Percentiles rank a stretch among this genome's conserved stretches.
Evolutionary conservation across 2,113 vertebrate species (phyloP).

Genomic region (Seriola dumerili): DNA sequence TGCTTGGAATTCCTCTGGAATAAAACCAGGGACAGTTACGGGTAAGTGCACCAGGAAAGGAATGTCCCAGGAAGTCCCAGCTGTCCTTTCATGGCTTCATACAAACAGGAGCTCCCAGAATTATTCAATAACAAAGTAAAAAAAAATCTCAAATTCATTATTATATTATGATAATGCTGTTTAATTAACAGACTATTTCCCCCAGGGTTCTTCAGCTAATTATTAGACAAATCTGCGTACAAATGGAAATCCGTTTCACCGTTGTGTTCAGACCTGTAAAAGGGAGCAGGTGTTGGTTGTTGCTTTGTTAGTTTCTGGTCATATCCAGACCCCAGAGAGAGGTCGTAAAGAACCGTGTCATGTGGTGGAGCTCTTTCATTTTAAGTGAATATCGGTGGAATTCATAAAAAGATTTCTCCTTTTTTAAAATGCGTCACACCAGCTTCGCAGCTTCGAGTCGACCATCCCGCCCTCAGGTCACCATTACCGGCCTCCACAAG

Average conservation of each 20-base stretch:
- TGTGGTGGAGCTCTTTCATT: neutral
- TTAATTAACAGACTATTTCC: neutral
- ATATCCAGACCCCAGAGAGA: too few relatives aligned
- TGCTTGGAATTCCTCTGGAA: slow-evolving; percentile 59
- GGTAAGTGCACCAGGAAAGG: neutral
- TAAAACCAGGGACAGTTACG: slow-evolving; percentile 13
- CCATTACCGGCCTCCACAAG: neutral
- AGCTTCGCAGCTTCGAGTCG: too few relatives aligned
- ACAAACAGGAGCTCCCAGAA: neutral
- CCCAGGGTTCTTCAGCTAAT: too few relatives aligned
- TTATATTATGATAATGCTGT: neutral
- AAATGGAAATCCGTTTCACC: neutral
- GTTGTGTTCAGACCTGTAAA: neutral
- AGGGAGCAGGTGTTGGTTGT: neutral
- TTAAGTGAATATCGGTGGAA: neutral
- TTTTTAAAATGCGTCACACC: too few relatives aligned
- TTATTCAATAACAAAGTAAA: neutral
- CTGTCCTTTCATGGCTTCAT: slow-evolving; percentile 4
- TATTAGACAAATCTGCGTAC: neutral
- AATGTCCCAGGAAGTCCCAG: slow-evolving; percentile 34
- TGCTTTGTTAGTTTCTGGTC: neutral
- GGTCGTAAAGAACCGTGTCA: too few relatives aligned
- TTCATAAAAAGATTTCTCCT: neutral
- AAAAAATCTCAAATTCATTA: neutral
- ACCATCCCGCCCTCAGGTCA: neutral